Evolutionary conservation across 2,113 vertebrate genomes (phyloP).

Genomic region (Arenaria interpres): DNA sequence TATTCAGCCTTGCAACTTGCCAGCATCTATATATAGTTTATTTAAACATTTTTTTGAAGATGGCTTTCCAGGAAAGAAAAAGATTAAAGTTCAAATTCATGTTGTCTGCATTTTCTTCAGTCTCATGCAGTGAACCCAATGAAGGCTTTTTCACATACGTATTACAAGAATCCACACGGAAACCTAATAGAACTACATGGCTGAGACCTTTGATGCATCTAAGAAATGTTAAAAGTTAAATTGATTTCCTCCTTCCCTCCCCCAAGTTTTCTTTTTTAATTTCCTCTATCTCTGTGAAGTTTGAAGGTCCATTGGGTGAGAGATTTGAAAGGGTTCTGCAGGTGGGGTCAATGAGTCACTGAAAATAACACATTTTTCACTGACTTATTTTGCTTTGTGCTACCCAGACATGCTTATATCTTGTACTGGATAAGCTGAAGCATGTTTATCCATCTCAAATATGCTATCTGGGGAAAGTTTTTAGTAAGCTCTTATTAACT

Average conservation of each 20-base stretch:
- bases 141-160: slow-evolving; percentile 10
- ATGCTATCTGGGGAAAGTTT: neutral
- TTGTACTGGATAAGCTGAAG: neutral
- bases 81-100: slow-evolving; percentile 35
- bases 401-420: neutral
- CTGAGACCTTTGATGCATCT: slow-evolving; percentile 18
- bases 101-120: slow-evolving; percentile 46
- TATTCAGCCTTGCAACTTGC: slow-evolving; percentile 20
- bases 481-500: slow-evolving; percentile 18
- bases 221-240: slow-evolving; percentile 51
- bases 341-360: neutral
- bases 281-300: neutral
- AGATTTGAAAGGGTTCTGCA: neutral
- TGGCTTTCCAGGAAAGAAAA: slow-evolving; percentile 47
- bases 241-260: slow-evolving; percentile 25
- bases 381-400: neutral
- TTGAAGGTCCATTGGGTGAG: neutral
- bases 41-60: neutral
- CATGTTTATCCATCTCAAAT: neutral
- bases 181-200: slow-evolving; percentile 6
- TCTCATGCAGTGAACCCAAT: neutral
- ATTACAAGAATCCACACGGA: neutral
- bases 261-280: slow-evolving; percentile 20
- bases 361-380: neutral
- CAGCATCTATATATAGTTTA: slow-evolving; percentile 44